Evolutionary conservation across 2,113 vertebrate genomes (phyloP), one percentile per base, ranked within the genome.

Genomic region (Neoarius graeffei): DNA sequence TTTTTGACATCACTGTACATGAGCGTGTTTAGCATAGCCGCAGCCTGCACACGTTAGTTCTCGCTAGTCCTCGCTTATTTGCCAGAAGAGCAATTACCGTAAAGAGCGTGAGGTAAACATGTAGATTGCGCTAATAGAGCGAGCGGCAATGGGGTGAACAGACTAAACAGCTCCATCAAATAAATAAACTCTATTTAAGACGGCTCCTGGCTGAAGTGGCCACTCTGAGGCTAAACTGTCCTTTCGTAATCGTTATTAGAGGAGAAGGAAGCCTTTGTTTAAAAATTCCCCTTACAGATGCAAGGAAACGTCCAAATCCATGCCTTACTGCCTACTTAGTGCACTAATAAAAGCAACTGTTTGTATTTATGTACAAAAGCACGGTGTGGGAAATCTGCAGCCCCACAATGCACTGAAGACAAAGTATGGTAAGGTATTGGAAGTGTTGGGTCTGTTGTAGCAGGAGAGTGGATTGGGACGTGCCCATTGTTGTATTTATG

Each of bases 111-210:
- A 71, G 54, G 85, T 71, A 54, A 76, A 91, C 86, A 86, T 52
- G 85, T 69, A 86, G 73, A 82, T 83, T 83, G 60, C 19, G 86
- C 88, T 91, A 91, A 90, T 86, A 86, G 88, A 83, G 71, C 35
- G 87, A 88, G 79, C 88, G 83, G 86, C 87, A 84, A 85, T 84
- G 87, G 88, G 89, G 52, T n/a, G 82, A 84, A 76, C 85, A 92
- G 89, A 90, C 91, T 92, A 92, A 90, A 93, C 91, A 91, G 30
- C 85, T 66, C 19, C 66, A 59, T 69, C 64, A 57, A 77, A 87
- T 90, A 92, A 93, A 93, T 91, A 92, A 89, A 92, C 89, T 69
- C 23, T 64, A 73, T 86, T 85, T 88, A 71, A 82, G 84, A 66
- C 83, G 87, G 80, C 88, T 91, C 88, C 90, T 86, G 69, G 71